Evolutionary conservation across 92 coral and sea anemone genomes (phyloP), one percentile per base, ranked within the genome.

Genomic region (Blastomussa wellsi): DNA sequence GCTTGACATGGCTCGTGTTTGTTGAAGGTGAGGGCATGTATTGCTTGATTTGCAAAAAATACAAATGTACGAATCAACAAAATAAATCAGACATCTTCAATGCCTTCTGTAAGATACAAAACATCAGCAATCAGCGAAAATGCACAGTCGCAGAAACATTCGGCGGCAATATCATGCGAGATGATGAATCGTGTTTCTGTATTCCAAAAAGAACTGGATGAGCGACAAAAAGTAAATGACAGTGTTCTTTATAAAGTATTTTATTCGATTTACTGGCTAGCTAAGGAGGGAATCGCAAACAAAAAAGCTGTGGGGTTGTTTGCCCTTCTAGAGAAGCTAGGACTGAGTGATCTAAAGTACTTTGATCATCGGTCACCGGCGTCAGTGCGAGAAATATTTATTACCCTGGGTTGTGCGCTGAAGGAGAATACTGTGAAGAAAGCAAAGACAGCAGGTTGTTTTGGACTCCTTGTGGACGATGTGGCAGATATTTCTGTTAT

Each of bases 21-120:
- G 69, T 78, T 35, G 86, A 83, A 74, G 80, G 86, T 83, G 81
- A 83, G 79, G 81, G 86, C 19, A 83, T 83, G 81, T 83, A 70
- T 55, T 83, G 86, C 86, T 57, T 83, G 31, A 49, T 83, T 71
- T 83, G 76, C 86, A 82, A 71, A 47, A 83, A 83, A 74, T 55
- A 83, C 81, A 83, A 83, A 74, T 55, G 71, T 55, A 57, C 55
- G 79, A 83, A 83, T 74, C 86, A 83, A 70, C 81, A 83, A 83
- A 83, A 83, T 39, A 82, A 82, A 71, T 68, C 66, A 28, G 80
- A 69, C 37, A 3, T 68, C 39, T 69, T 49, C 69, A 60, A 26
- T 20, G 83, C 83, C 83, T 79, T 51, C 57, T 51, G 19, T 72
- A 39, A 66, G 76, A 53, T 64, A 80, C 85, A 39, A 64, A 80